Evolutionary conservation across 1,140 invertebrate genomes (phyloP).

Genomic region (Bicyclus anynana): DNA sequence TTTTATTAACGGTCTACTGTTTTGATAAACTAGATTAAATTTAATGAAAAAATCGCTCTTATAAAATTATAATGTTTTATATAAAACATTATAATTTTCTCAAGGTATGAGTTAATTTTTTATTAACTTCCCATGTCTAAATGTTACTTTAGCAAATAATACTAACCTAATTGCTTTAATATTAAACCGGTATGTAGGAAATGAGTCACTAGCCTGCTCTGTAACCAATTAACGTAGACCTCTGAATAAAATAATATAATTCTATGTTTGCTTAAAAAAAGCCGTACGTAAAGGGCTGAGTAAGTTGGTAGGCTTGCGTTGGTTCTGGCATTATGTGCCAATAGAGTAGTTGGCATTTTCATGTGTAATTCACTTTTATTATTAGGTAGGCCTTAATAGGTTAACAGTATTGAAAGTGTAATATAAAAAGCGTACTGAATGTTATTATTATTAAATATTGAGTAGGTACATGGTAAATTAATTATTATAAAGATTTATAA

Average conservation of each 20-base stretch:
- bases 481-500: too few species aligned
- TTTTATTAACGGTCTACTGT: too few species aligned
- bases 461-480: too few species aligned
- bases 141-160: conserved; percentile 4
- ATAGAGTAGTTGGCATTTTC: conserved; percentile 1
- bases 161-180: conserved; percentile 8
- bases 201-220: conserved; percentile 10
- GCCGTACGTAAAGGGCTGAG: background rate
- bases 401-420: too few species aligned
- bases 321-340: background rate
- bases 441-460: too few species aligned
- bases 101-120: too few species aligned
- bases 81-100: too few species aligned
- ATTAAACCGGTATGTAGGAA: conserved; percentile 11
- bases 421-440: background rate
- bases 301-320: background rate
- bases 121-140: conserved; percentile 6
- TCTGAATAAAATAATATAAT: background rate
- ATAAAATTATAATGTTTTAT: too few species aligned
- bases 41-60: too few species aligned
- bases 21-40: too few species aligned
- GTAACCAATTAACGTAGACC: background rate
- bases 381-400: background rate
- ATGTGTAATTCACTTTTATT: background rate
- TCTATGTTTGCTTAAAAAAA: background rate